These are phyloP conservation scores for Trichopoda pennipes DNA, from an alignment of 2,888 invertebrate species.

Conservation along the genomic window DNA sequence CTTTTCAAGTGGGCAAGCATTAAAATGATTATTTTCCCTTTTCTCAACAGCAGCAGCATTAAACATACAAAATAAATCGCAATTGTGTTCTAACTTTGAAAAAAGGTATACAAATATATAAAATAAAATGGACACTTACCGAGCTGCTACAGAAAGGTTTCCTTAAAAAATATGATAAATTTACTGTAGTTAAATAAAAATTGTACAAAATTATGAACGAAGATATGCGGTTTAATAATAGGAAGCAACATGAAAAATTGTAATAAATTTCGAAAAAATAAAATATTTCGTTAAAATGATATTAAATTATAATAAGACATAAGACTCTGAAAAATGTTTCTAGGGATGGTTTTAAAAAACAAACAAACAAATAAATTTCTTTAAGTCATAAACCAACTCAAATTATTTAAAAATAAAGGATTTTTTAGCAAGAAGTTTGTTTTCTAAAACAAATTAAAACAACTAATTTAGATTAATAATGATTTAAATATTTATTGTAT, in stretches of 20 bases:
- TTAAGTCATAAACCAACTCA: conserved; percentile 12
- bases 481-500: no score
- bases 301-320: conserved; percentile 20
- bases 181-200: conserved; percentile 31
- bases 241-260: conserved; percentile 35
- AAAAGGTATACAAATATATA: conserved; percentile 13
- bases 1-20: conserved; percentile 51
- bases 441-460: no score
- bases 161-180: conserved; percentile 39
- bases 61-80: conserved; percentile 45
- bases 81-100: conserved; percentile 8
- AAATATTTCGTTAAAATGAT: conserved; percentile 1
- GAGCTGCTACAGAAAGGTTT: conserved; percentile 19
- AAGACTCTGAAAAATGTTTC: conserved; percentile 3
- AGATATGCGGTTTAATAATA: conserved; percentile 11
- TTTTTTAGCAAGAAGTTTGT: no score
- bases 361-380: conserved; percentile 12
- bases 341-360: background rate
- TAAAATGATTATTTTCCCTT: conserved; percentile 23
- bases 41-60: background rate
- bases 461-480: no score
- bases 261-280: conserved; percentile 18
- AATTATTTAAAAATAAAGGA: background rate
- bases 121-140: conserved; percentile 26
- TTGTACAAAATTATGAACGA: conserved; percentile 13